Conservation (phyloP, 2,113 vertebrate species). For the Charadrius vociferus region DNA sequence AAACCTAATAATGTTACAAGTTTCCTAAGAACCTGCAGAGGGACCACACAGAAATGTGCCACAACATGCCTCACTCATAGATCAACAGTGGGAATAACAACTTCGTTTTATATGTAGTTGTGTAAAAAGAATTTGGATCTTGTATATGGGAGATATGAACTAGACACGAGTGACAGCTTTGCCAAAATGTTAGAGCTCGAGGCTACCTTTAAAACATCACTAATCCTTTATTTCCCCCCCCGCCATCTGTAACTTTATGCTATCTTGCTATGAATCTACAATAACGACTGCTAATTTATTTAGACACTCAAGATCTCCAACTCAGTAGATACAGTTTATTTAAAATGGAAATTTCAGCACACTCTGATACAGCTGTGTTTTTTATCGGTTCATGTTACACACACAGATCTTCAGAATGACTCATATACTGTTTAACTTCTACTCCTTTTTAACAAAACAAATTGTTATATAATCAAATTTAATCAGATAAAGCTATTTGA, state of each 20-base stretch:
- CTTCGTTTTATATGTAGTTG: neutral
- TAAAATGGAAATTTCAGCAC: neutral
- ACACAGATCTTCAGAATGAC: neutral
- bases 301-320: constrained; percentile 3
- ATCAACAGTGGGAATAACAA: neutral
- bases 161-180: neutral
- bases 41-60: neutral
- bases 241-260: neutral
- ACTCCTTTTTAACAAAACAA: neutral
- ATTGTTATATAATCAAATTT: neutral
- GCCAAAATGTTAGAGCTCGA: neutral
- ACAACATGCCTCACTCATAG: neutral
- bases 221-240: neutral
- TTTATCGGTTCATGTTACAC: neutral
- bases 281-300: constrained; percentile 21
- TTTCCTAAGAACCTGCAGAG: neutral
- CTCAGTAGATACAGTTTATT: neutral
- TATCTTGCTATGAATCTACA: neutral
- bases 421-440: neutral
- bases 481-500: neutral
- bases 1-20: neutral
- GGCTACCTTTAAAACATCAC: neutral
- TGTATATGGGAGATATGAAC: neutral
- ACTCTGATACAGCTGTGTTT: neutral
- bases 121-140: neutral